Conservation (phyloP, 2,797 vertebrate genomes). For the Cuculus canorus region DNA sequence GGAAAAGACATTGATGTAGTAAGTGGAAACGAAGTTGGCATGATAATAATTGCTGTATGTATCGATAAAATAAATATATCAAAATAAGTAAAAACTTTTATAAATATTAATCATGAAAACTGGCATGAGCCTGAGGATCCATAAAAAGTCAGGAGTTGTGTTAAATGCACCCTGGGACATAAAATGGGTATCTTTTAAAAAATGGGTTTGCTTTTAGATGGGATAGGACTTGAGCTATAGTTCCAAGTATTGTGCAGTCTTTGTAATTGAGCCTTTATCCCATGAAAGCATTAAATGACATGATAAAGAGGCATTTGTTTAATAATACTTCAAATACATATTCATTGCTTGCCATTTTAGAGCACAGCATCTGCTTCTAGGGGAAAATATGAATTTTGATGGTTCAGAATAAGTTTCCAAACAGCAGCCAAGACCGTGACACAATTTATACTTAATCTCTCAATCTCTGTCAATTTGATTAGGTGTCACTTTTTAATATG, state of each 20-base stretch:
- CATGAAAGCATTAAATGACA: background rate
- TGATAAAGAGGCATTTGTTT: background rate
- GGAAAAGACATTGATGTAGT: slow-evolving; percentile 8
- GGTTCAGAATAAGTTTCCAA: background rate
- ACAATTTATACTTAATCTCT: background rate
- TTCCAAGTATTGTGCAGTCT: background rate
- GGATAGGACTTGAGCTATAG: background rate
- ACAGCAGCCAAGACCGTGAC: background rate
- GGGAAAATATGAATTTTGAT: background rate
- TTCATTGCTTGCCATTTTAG: background rate
- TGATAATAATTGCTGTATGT: background rate
- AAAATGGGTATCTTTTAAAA: background rate
- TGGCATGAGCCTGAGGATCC: background rate
- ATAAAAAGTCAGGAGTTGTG: background rate
- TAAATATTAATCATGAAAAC: slow-evolving; percentile 15
- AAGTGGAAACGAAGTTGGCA: slow-evolving; percentile 9
- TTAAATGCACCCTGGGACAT: background rate
- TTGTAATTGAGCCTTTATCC: slow-evolving; percentile 20
- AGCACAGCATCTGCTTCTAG: background rate
- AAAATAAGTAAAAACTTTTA: background rate
- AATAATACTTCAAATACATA: background rate
- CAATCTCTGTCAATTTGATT: background rate
- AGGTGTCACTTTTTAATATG: background rate
- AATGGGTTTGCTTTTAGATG: background rate
- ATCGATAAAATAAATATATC: slow-evolving; percentile 32